Base-by-base conservation (phyloP, 2,888 invertebrate species). In the Pyrocoelia pectoralis region DNA sequence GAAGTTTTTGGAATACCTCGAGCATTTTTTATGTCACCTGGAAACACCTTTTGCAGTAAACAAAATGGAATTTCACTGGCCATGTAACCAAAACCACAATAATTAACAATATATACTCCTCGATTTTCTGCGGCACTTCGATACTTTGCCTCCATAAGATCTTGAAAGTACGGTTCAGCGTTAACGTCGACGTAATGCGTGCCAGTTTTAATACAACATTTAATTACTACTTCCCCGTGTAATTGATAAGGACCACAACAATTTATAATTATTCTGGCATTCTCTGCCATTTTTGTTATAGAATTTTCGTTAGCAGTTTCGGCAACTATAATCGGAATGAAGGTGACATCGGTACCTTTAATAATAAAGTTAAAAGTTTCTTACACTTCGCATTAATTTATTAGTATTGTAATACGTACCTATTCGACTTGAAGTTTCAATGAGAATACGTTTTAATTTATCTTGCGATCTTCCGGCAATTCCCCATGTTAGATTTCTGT, bases 61-160 rank as follows among this genome's bases (percentile, higher is more conserved):
- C 90, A 80, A 0, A 92, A 82, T 0, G 98, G 97, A 81, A 97
- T 81, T 77, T 98, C 98, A 48, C 88, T 86, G n/a, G 97, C 97
- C 68, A 98, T 90, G 74, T 94, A 92, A 81, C 97, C 98, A 79
- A 94, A 93, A 24, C 98, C 98, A 82, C 97, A 97, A 1, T 97
- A 92, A 70, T 93, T 95, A 19, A 98, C 83, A 5, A 98, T 83
- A 80, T 92, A 97, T 2, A 95, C 87, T n/a, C 91, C 91, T 5
- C 90, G 90, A 70, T 93, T 88, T 72, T 88, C 83, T 0, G 95
- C 95, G 43, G 80, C 78, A 60, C 88, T 84, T 71, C 90, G 83
- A 80, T 97, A 96, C 71, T 91, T 85, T 58, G 95, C 79, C 76
- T 94, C 93, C 60, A 79, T 74, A 13, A 52, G 64, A 65, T 79